phyloP scores from a whole-genome alignment of 2,888 invertebrate genomes.

The Metellina segmentata region DNA sequence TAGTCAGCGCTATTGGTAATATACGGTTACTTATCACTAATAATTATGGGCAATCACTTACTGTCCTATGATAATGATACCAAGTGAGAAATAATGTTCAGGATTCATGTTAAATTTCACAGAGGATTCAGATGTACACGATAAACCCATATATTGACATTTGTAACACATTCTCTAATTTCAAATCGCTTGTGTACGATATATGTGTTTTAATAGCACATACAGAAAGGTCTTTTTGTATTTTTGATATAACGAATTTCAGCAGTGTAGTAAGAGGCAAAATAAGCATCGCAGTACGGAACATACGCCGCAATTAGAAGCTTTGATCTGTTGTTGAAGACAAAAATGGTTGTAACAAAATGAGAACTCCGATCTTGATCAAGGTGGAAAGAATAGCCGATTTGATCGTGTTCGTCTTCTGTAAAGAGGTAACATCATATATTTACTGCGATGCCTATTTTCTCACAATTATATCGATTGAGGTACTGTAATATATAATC shows the following conservation, averaged over 20 bases:
- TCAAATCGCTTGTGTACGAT: background rate
- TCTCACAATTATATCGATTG: too few relatives aligned
- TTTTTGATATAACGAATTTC: background rate
- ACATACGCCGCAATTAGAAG: too few relatives aligned
- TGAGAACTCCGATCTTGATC: too few relatives aligned
- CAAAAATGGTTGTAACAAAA: too few relatives aligned
- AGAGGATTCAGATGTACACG: background rate
- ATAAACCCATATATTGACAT: background rate
- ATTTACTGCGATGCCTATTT: background rate
- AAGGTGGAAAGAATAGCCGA: too few relatives aligned
- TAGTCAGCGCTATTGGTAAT: conserved; percentile 29
- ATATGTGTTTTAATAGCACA: background rate
- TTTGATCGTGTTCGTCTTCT: background rate
- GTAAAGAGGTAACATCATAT: background rate
- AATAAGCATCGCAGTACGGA: background rate
- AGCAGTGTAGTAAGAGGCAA: background rate
- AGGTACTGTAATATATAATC: too few relatives aligned
- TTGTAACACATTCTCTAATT: background rate
- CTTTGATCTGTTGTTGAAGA: too few relatives aligned
- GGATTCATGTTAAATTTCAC: background rate
- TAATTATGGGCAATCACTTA: background rate
- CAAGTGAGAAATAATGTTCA: background rate
- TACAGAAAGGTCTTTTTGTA: background rate
- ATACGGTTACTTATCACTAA: background rate
- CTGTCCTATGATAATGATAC: background rate